Evolutionary conservation across 1,140 invertebrate species (phyloP), one percentile per base, ranked within the genome.

Genomic region (Drepana arcuata): DNA sequence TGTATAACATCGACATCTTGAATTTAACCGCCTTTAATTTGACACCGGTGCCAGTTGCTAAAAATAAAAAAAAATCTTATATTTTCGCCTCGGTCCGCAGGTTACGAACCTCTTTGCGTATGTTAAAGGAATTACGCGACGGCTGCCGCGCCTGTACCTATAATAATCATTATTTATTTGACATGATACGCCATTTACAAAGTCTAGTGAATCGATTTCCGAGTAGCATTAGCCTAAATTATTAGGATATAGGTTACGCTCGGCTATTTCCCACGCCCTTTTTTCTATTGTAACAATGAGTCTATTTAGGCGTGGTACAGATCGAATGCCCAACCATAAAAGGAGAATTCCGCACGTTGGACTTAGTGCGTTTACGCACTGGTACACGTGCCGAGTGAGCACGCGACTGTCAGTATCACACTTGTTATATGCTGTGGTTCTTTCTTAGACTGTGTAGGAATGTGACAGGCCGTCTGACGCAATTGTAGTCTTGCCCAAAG

Each of bases 341-440:
- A 58, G 65, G 71, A 30, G 66, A 68, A 66, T 69, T 57, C 64
- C 55, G 48, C 41, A 47, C 37, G 47, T 49, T 54, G 59, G 52
- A 58, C 59, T 64, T 68, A 45, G 38, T 38, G 16, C 36, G 42
- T 52, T 53, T 35, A 67, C 40, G 61, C 51, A 45, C 45, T 41
- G 56, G 54, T 73, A n/a, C n/a, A n/a, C n/a, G 52, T 48, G 48
- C 54, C 11, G 23, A 16, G 6, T 18, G 24, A 34, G 16, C 49
- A 49, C 44, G 43, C 34, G 36, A 35, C 38, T 41, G 37, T 34
- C 34, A 14, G 32, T 38, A 41, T 41, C 48, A 23, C 30, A 37
- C 32, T 33, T 34, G 26, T 34, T 16, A 34, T 41, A 32, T 32
- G 31, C 4, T 21, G 4, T 4, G 18, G 4, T 4, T 21, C 4